Evolutionary conservation across 92 coral and sea anemone species (phyloP).

Genomic region (Porites cylindrica): DNA sequence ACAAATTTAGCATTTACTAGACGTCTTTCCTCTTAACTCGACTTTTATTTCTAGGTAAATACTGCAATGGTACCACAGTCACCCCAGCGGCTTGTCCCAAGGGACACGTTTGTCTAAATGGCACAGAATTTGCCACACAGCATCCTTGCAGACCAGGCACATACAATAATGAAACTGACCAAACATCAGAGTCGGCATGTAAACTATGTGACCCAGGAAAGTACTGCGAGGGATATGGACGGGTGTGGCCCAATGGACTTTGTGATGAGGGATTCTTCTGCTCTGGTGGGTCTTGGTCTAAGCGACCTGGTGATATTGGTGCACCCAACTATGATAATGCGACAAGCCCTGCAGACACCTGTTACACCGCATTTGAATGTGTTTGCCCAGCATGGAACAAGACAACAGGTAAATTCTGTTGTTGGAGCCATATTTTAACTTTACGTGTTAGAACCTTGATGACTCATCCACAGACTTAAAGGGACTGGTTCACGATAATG

Average conservation of each 20-base stretch:
- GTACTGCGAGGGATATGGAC: constrained; percentile 92
- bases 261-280: constrained; percentile 96
- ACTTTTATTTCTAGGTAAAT: constrained; percentile 73
- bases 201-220: constrained; percentile 91
- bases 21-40: not conserved
- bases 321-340: constrained; percentile 72
- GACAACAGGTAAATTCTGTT: constrained; percentile 86
- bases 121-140: constrained; percentile 82
- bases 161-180: constrained; percentile 91
- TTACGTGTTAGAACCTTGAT: no score
- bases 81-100: constrained; percentile 82
- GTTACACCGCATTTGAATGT: constrained; percentile 89
- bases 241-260: constrained; percentile 83
- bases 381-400: constrained; percentile 98
- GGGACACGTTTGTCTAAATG: constrained; percentile 90
- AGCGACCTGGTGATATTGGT: constrained; percentile 94
- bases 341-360: constrained; percentile 88
- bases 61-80: constrained; percentile 88
- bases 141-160: constrained; percentile 95
- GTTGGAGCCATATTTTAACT: not conserved
- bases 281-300: constrained; percentile 89
- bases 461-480: no score
- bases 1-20: no score
- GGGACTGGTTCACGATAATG: no score
- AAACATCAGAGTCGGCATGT: constrained; percentile 81